phyloP scores from a whole-genome alignment of 2,797 vertebrate species.

The Hippocampus kuda region DNA sequence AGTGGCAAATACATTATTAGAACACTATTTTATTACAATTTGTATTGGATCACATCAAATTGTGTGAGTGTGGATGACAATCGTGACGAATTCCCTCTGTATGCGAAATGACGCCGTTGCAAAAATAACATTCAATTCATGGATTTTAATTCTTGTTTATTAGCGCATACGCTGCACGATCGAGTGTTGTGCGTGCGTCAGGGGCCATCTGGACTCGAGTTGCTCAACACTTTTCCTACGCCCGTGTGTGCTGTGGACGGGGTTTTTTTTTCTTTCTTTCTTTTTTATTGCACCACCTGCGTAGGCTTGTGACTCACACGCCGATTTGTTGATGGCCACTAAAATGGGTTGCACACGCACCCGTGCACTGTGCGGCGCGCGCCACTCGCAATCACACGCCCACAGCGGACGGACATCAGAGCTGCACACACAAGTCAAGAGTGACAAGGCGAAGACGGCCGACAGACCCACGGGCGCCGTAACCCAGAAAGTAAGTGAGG shows the following conservation, averaged over 20 bases:
- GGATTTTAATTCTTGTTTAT: too few relatives aligned
- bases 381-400: conserved; percentile 41
- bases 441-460: conserved; percentile 46
- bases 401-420: conserved; percentile 38
- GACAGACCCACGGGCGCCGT: background rate
- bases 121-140: too few relatives aligned
- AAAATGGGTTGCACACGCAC: conserved; percentile 41
- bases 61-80: background rate
- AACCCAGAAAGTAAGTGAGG: conserved; percentile 5
- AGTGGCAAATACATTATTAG: background rate
- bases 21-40: background rate
- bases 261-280: too few relatives aligned
- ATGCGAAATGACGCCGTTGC: too few relatives aligned
- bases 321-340: conserved; percentile 38
- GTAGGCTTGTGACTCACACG: conserved; percentile 58
- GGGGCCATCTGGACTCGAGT: background rate
- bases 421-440: conserved; percentile 30
- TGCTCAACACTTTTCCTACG: background rate
- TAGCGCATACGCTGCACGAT: too few relatives aligned
- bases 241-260: background rate
- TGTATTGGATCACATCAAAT: background rate
- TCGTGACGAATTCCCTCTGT: background rate
- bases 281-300: background rate
- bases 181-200: background rate
- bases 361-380: conserved; percentile 36